Evolutionary conservation across 2,888 invertebrate species (phyloP).

Genomic region (Osmoderma eremita): DNA sequence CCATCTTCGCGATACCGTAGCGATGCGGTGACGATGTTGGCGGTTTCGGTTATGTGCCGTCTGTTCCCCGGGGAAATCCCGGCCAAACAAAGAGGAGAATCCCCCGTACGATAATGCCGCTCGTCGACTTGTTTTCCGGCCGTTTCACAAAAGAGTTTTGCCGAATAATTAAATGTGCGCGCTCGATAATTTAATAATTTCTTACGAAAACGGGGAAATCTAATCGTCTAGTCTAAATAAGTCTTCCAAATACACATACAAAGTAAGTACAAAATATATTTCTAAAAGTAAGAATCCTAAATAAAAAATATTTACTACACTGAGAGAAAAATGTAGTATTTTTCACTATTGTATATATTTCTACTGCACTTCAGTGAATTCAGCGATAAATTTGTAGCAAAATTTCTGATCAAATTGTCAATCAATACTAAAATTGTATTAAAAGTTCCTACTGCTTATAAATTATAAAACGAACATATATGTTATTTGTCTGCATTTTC

Average conservation of each 20-base stretch:
- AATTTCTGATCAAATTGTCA: too few species aligned
- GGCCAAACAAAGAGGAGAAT: conserved; percentile 24
- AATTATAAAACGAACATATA: too few species aligned
- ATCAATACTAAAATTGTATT: too few species aligned
- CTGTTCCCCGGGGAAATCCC: conserved; percentile 15
- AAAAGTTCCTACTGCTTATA: too few species aligned
- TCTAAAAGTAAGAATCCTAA: too few species aligned
- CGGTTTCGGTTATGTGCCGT: conserved; percentile 6
- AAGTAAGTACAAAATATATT: too few species aligned
- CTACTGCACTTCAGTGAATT: too few species aligned
- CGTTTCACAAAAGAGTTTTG: conserved; percentile 17
- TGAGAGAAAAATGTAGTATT: too few species aligned
- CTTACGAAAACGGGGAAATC: conserved; percentile 17
- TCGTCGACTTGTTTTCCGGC: conserved; percentile 8
- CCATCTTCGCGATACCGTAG: conserved; percentile 8
- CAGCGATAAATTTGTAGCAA: too few species aligned
- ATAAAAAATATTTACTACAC: too few species aligned
- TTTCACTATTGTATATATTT: too few species aligned
- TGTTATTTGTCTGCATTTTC: too few species aligned
- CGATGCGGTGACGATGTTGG: conserved; percentile 7
- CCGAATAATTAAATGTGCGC: conserved; percentile 22
- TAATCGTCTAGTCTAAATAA: conserved; percentile 18
- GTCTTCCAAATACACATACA: neutral
- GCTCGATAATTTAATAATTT: conserved; percentile 29
- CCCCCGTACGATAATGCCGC: conserved; percentile 7